Conservation (phyloP, 2,797 vertebrate species). For the Helarctos malayanus region DNA sequence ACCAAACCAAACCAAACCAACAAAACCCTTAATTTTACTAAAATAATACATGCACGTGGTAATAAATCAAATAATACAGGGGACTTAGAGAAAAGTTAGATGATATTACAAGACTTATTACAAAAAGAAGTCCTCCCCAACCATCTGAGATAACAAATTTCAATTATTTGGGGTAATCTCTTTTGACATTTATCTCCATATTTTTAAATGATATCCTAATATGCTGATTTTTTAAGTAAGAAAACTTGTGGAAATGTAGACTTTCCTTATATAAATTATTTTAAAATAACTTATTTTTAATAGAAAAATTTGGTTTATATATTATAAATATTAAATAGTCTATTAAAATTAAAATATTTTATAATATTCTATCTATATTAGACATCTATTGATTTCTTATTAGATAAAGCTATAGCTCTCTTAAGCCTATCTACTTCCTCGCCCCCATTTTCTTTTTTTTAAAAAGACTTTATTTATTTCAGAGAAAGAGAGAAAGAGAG, state of each 20-base stretch:
- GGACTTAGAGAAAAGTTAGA: neutral
- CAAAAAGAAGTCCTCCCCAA: neutral
- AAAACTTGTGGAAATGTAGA: neutral
- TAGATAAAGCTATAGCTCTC: neutral
- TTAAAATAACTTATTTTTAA: neutral
- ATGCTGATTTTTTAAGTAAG: slow-evolving; percentile 18
- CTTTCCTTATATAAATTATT: neutral
- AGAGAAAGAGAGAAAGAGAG: no score
- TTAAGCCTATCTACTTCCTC: neutral
- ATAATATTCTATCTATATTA: slow-evolving; percentile 3
- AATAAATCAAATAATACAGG: slow-evolving; percentile 19
- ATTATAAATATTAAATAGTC: slow-evolving; percentile 53
- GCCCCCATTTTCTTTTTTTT: neutral
- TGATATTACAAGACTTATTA: neutral
- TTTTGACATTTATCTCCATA: slow-evolving; percentile 35
- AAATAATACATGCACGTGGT: slow-evolving; percentile 8
- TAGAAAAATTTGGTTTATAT: neutral
- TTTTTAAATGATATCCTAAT: slow-evolving; percentile 57
- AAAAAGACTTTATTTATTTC: no score
- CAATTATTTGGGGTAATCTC: slow-evolving; percentile 4
- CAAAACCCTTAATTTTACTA: slow-evolving; percentile 42
- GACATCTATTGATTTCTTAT: slow-evolving; percentile 14
- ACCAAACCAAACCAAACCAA: slow-evolving; percentile 35
- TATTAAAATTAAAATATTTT: neutral
- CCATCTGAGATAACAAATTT: neutral